phyloP scores from a whole-genome alignment of 2,113 vertebrate genomes.

The Hemichromis elongatus region DNA sequence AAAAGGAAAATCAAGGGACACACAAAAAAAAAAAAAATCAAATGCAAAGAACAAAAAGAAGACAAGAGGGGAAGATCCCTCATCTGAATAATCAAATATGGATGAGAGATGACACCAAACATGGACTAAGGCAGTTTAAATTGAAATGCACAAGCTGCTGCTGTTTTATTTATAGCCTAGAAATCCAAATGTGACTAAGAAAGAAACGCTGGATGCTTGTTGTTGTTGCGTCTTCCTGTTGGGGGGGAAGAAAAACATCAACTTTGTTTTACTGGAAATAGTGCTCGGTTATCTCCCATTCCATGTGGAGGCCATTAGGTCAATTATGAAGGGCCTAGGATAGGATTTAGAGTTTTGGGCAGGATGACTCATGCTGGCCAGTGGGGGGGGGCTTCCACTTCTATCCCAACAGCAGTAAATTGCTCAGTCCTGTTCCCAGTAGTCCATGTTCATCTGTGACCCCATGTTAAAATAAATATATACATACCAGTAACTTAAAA shows the following conservation, averaged over 20 bases:
- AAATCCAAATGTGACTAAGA: neutral
- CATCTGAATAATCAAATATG: slow-evolving; percentile 74
- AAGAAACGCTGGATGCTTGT: neutral
- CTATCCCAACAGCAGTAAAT: neutral
- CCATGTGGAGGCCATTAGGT: slow-evolving; percentile 82
- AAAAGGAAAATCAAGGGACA: slow-evolving; percentile 51
- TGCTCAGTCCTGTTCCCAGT: neutral
- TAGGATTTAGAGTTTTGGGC: slow-evolving; percentile 33
- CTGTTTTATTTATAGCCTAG: neutral
- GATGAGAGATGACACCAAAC: slow-evolving; percentile 10
- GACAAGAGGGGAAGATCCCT: slow-evolving; percentile 13
- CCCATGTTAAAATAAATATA: neutral
- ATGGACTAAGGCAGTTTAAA: neutral
- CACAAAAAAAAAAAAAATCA: slow-evolving; percentile 40
- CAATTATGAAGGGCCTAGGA: slow-evolving; percentile 74
- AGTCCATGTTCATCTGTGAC: neutral
- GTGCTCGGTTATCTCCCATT: slow-evolving; percentile 66
- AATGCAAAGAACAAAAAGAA: slow-evolving; percentile 53
- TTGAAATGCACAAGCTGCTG: neutral
- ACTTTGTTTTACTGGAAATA: slow-evolving; percentile 74
- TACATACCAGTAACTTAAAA: neutral
- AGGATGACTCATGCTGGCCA: slow-evolving; percentile 52
- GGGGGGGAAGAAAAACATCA: slow-evolving; percentile 50
- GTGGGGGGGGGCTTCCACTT: slow-evolving; percentile 35
- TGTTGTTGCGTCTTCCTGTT: slow-evolving; percentile 57